Evolutionary conservation across 2,797 vertebrate genomes (phyloP), one percentile per base, ranked within the genome.

Genomic region (Apogon talboti): DNA sequence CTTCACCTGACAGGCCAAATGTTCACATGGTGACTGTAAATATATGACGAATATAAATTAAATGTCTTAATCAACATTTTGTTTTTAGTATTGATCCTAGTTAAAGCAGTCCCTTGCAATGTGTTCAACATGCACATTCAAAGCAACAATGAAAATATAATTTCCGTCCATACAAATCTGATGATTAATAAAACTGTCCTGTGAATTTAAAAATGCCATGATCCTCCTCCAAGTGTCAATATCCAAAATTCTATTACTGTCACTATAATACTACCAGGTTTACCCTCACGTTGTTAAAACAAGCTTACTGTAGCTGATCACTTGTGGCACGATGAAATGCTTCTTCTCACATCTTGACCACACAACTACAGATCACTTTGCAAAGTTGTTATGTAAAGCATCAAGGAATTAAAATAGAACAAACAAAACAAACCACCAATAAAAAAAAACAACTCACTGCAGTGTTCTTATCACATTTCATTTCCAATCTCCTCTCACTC

Each of bases 351-450:
- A 28, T 28, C 3, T 6, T 3, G 24, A 28, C 3, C 30, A 9
- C 30, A 33, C 7, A 33, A 33, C 30, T 9, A 33, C 30, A 33
- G 30, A 33, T 21, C 16, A 60, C 8, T 49, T 56, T 42, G 30
- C 14, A 7, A 54, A 49, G 38, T 30, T 35, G 48, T 51, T 51
- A 43, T 37, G 45, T 30, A 15, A 47, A 80, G 65, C 43, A 47
- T 73, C 45, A 79, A 52, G 15, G 41, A 64, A 52, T 53, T 78
- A 53, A 24, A 78, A 56, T 44, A 74, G 69, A 70, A 35, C 7
- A 57, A 54, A 79, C 16, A 54, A 44, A 76, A 71, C 59, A 69
- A 81, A 68, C 42, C 19, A 19, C 6, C 37, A 24, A 24, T 24
- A 8, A 53, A 19, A 51, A 1, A 44, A 72, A 72, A n/a, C n/a